A percentile compares a stretch with the other conserved stretches of the same genome.
These are phyloP conservation scores for Eubasilissa regina DNA, from an alignment of 1,140 invertebrate species.

Conservation along the genomic window DNA sequence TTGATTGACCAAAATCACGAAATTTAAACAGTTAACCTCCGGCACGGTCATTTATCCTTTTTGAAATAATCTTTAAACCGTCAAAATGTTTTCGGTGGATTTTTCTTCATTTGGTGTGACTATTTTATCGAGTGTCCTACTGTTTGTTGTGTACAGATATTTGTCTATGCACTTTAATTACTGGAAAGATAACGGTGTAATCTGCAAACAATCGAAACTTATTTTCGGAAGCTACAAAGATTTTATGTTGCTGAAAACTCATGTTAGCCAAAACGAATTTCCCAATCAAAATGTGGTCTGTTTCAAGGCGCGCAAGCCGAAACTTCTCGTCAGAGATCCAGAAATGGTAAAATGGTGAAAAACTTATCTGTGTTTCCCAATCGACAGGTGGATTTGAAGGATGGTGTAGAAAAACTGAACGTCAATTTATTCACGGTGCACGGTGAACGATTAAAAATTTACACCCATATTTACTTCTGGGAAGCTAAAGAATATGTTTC, in stretches of 20 bases:
- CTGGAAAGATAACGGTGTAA: constrained; percentile 69
- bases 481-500: constrained; percentile 75
- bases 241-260: constrained; percentile 33
- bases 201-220: constrained; percentile 61
- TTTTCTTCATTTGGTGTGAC: background rate
- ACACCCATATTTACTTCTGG: constrained; percentile 71
- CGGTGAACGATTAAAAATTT: constrained; percentile 71
- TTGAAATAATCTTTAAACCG: background rate
- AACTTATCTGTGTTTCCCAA: constrained; percentile 73
- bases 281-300: constrained; percentile 63
- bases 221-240: constrained; percentile 64
- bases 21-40: too few species aligned
- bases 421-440: constrained; percentile 60
- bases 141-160: constrained; percentile 32
- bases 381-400: constrained; percentile 59
- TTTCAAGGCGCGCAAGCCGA: constrained; percentile 66
- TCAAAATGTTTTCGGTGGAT: background rate
- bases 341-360: constrained; percentile 72
- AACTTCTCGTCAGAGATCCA: constrained; percentile 71
- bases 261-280: constrained; percentile 55
- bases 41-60: too few species aligned
- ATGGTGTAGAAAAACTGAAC: constrained; percentile 62
- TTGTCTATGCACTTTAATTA: constrained; percentile 62
- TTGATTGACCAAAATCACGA: too few species aligned
- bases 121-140: constrained; percentile 9